Base-by-base conservation (phyloP, 2,888 invertebrate genomes). In the Didymodactylos carnosus region DNA sequence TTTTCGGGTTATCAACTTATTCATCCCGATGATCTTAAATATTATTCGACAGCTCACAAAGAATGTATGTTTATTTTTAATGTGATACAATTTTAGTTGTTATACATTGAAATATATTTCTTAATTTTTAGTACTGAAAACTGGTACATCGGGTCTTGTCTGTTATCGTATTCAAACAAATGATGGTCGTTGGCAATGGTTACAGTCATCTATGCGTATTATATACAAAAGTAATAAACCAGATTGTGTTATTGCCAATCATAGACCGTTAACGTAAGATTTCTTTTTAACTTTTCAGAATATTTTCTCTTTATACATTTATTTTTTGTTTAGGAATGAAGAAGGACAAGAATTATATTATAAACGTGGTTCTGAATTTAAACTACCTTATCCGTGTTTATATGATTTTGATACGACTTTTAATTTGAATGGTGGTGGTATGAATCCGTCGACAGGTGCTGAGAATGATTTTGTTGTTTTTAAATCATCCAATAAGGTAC, bases 151-250 rank as follows among this genome's bases (percentile, higher is more conserved):
- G 76, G 97, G 97, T 39, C 91, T 99, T 89, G 94, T 99, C 80
- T 95, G 98, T 76, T 98, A 98, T 84, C 89, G 98, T 82, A 90
- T 94, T 85, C 91, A 94, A 84, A 91, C 92, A 79, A 93, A 94
- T 83, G 91, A 92, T 77, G 79, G 79, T 49, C 89, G 90, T 80
- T 94, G 94, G 92, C 91, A 97, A 84, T 99, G 95, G 94, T 87
- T 98, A 76, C 98, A 99, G 86, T 95, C 95, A 27, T 90, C 91
- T 79, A 94, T 97, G 19, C 87, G 97, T 78, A 88, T 98, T 78
- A 94, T 97, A 78, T 98, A 97, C 86, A 98, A 98, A 85, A 98
- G 97, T 85, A 95, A 95, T 77, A 98, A 98, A 84, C 95, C 97
- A 0, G 98, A 99, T 83, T 95, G 95, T 83, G 94, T 98, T 77